Conservation (phyloP, 2,113 vertebrate species). For the Odontophorus gujanensis region DNA sequence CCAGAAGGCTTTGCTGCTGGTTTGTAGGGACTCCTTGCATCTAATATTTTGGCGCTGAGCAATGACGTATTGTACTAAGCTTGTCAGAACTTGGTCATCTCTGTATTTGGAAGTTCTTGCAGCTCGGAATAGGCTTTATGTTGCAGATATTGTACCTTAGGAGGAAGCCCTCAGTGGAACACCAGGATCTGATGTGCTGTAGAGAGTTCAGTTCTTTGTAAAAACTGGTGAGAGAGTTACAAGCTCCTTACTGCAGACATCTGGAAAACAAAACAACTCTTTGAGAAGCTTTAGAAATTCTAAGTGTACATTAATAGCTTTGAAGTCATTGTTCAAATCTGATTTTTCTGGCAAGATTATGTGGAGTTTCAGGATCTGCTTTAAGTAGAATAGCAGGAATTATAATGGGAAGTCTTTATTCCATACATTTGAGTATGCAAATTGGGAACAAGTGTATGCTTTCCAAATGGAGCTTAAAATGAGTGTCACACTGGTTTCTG, state of each 20-base stretch:
- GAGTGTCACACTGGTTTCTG: background rate
- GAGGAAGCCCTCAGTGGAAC: background rate
- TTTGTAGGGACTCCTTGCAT: background rate
- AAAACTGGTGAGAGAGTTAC: background rate
- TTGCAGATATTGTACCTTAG: background rate
- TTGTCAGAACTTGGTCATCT: background rate
- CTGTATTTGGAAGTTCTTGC: background rate
- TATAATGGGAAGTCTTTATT: background rate
- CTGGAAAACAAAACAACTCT: background rate
- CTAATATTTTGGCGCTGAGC: background rate
- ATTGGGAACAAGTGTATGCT: background rate
- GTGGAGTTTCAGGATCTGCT: background rate
- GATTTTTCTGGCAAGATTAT: background rate
- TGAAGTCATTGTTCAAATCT: background rate
- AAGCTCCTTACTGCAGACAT: background rate
- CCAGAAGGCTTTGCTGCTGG: background rate
- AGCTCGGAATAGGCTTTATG: fast-evolving
- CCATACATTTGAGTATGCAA: background rate
- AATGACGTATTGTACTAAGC: background rate
- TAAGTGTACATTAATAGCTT: background rate
- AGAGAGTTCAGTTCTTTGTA: background rate
- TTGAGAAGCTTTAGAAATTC: background rate
- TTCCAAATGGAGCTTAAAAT: background rate
- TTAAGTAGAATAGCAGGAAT: background rate
- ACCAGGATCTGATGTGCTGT: background rate